Conservation (phyloP, 2,888 invertebrate species). For the Cylloceria caligata region DNA sequence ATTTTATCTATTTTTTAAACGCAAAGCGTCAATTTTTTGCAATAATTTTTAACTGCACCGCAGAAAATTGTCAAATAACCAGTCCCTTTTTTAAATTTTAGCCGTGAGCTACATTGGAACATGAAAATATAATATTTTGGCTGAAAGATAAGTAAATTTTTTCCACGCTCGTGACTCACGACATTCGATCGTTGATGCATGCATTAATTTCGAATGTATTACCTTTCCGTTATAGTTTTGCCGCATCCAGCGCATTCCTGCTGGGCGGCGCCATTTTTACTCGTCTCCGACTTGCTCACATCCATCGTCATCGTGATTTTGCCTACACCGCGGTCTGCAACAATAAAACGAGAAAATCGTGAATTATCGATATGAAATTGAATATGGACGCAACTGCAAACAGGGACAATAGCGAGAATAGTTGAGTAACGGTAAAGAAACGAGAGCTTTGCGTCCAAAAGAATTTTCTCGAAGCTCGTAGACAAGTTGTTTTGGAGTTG, state of each 20-base stretch:
- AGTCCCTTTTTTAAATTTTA: background rate
- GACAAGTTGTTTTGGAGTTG: slow-evolving; percentile 67
- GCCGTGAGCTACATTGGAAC: background rate
- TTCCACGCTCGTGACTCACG: background rate
- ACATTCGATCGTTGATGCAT: background rate
- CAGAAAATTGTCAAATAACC: background rate
- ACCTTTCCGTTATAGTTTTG: slow-evolving; percentile 95
- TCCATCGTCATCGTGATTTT: slow-evolving; percentile 93
- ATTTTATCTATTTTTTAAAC: too few species aligned
- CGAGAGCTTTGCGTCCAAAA: slow-evolving; percentile 54
- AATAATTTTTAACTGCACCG: too few species aligned
- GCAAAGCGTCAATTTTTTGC: too few species aligned
- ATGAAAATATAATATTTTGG: background rate
- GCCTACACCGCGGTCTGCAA: slow-evolving; percentile 81
- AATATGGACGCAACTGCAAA: slow-evolving; percentile 27
- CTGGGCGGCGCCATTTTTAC: slow-evolving; percentile 85
- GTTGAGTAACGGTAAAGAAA: slow-evolving; percentile 28
- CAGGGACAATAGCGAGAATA: slow-evolving; percentile 32
- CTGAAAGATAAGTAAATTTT: background rate
- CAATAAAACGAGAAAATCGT: slow-evolving; percentile 47
- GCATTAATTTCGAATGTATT: slow-evolving; percentile 37
- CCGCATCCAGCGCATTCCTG: slow-evolving; percentile 97
- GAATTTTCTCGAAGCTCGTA: slow-evolving; percentile 55
- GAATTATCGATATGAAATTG: slow-evolving; percentile 47
- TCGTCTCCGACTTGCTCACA: slow-evolving; percentile 91